phyloP scores from a whole-genome alignment of 2,113 vertebrate genomes.

The Chitala chitala region DNA sequence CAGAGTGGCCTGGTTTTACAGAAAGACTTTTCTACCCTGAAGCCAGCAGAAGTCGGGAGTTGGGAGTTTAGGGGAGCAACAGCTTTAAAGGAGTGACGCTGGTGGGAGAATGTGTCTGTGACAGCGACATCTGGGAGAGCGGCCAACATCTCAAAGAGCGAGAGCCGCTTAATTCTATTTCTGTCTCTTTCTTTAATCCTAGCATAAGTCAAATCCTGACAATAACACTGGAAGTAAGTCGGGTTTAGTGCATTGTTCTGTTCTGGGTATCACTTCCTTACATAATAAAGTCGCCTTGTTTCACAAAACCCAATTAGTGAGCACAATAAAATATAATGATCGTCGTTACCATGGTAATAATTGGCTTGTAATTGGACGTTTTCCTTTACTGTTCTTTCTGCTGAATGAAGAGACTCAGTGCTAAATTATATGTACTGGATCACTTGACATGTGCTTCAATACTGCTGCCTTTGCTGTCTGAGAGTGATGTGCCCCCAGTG shows the following conservation, averaged over 20 bases:
- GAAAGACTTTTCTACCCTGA: too few species aligned
- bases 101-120: too few species aligned
- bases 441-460: too few species aligned
- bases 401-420: too few species aligned
- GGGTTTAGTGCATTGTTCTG: conserved; percentile 4
- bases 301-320: conserved; percentile 47
- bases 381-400: too few species aligned
- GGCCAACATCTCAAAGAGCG: neutral
- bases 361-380: too few species aligned
- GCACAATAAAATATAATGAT: conserved; percentile 45
- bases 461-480: too few species aligned
- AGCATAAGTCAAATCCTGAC: neutral
- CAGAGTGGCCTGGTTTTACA: neutral
- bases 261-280: conserved; percentile 35
- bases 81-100: neutral
- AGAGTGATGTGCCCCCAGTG: neutral
- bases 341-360: conserved; percentile 46
- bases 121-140: neutral
- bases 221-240: neutral
- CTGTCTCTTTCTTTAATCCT: neutral
- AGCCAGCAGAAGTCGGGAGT: too few species aligned
- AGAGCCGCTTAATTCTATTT: conserved; percentile 4
- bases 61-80: too few species aligned
- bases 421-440: too few species aligned
- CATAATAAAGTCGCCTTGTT: conserved; percentile 50